Base-by-base conservation (phyloP, 2,888 invertebrate genomes). In the Diarsia brunnea region DNA sequence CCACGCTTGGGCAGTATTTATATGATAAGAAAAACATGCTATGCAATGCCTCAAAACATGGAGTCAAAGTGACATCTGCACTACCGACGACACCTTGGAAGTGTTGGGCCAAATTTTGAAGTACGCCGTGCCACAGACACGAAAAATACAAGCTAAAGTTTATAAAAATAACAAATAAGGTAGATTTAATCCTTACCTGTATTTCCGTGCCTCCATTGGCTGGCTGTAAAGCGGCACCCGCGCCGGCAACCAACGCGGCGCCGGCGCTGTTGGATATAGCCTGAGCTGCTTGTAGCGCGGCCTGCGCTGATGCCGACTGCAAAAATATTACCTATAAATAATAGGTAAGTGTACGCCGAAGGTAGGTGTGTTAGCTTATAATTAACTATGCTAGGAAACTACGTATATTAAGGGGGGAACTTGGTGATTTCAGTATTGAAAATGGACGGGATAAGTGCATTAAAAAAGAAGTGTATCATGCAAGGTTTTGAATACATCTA, bases 261-360 rank as follows among this genome's bases (percentile, higher is more conserved):
- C 97, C 97, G 61, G 97, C 97, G 86, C 96, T 97, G 92, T 97
- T 97, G 87, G 97, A 97, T 90, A 98, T 97, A 79, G 98, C 98
- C 93, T 98, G 98, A 82, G 98, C 98, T 61, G 98, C 98, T 93
- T 98, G 98, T 73, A 99, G 97, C 87, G 98, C 98, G 80, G 98
- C 98, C 94, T 98, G 98, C 91, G 98, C 98, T 89, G 98, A 98
- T 89, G 98, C 98, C 93, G 98, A 98, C 98, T 98, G 97, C 87
- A 97, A 97, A 90, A 93, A 94, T 89, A 83, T 83, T 83, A 83
- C 82, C 82, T 83, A 83, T 83, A 83, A 83, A 83, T 83, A 83
- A 83, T 83, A 83, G 82, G 82, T 85, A 83, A 83, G 86, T 83
- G 82, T 83, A 83, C 83, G 70, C 86, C 85, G 86, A 73, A 81